A percentile compares a stretch with the other conserved stretches of the same genome.
These are phyloP conservation scores for Conops quadrifasciatus DNA, from an alignment of 2,888 invertebrate species.

Conservation along the genomic window DNA sequence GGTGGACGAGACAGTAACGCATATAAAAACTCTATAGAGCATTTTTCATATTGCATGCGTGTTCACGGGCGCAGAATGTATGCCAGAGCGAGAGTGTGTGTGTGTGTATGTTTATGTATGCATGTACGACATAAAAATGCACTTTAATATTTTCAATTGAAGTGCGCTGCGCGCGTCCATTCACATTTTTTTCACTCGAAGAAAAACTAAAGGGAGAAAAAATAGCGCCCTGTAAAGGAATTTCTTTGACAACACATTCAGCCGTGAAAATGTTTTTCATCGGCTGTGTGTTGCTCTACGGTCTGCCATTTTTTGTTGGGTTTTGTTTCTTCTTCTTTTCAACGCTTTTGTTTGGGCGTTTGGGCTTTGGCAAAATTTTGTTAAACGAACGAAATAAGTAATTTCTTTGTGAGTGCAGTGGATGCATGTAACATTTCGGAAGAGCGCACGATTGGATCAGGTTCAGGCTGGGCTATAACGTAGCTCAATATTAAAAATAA, in stretches of 20 bases:
- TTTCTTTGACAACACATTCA: slow-evolving; percentile 21
- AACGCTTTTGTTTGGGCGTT: not conserved
- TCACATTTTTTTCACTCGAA: not conserved
- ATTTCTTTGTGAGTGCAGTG: not conserved
- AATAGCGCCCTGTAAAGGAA: not conserved
- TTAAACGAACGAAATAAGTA: not conserved
- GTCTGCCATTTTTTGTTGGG: not conserved
- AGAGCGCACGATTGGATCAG: too few species aligned
- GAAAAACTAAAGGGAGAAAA: not conserved
- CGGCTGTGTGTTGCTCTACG: not conserved
- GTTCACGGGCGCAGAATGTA: too few species aligned
- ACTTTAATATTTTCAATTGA: slow-evolving; percentile 23
- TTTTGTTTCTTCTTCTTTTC: not conserved
- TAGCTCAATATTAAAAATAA: too few species aligned
- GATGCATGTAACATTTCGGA: too few species aligned
- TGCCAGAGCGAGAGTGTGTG: not conserved
- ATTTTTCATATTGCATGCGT: too few species aligned
- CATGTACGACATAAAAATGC: not conserved
- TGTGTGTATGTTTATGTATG: not conserved
- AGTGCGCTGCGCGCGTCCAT: not conserved
- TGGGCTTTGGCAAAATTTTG: too few species aligned
- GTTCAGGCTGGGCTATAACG: too few species aligned
- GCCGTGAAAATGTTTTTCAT: slow-evolving; percentile 19
- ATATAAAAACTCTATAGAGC: not conserved
- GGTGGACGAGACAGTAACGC: not conserved